A percentile compares a stretch with the other conserved stretches of the same genome.
phyloP scores from a whole-genome alignment of 2,888 invertebrate genomes.

The Chrysotoxum bicinctum region DNA sequence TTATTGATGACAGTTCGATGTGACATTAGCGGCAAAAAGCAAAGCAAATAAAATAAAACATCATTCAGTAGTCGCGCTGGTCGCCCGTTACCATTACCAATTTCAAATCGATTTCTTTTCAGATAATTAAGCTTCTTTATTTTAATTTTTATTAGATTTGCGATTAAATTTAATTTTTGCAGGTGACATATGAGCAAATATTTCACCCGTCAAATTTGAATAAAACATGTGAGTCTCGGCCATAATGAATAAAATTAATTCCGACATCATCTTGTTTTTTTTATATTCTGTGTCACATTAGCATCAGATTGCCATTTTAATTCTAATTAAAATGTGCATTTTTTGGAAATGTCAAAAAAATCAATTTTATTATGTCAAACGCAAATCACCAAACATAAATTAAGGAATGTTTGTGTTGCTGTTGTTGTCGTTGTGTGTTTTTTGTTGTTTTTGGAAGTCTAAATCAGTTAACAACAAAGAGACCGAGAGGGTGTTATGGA shows the following conservation, averaged over 20 bases:
- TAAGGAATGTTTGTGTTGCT: not conserved
- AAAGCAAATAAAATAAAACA: slow-evolving; percentile 38
- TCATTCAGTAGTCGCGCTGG: slow-evolving; percentile 64
- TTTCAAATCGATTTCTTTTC: slow-evolving; percentile 42
- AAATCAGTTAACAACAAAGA: slow-evolving; percentile 56
- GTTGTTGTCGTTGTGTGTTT: not conserved
- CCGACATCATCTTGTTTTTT: slow-evolving; percentile 15
- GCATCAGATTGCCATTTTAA: slow-evolving; percentile 47
- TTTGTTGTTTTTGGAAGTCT: slow-evolving; percentile 23
- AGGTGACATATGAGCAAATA: slow-evolving; percentile 58
- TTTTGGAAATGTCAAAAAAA: slow-evolving; percentile 64
- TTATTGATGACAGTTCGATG: slow-evolving; percentile 41
- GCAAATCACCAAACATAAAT: slow-evolving; percentile 48
- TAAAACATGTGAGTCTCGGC: slow-evolving; percentile 14
- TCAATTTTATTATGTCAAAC: slow-evolving; percentile 40
- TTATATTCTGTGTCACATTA: slow-evolving; percentile 42
- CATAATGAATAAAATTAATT: slow-evolving; percentile 35
- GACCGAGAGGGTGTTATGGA: slow-evolving; percentile 8
- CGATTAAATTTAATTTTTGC: slow-evolving; percentile 62
- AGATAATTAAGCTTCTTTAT: slow-evolving; percentile 71
- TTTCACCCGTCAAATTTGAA: slow-evolving; percentile 40
- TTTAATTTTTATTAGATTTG: slow-evolving; percentile 56
- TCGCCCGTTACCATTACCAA: slow-evolving; percentile 47
- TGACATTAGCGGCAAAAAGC: slow-evolving; percentile 21
- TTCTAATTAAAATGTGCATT: slow-evolving; percentile 60